Evolutionary conservation across 2,113 vertebrate genomes (phyloP).

Genomic region (Mormoops blainvillei): DNA sequence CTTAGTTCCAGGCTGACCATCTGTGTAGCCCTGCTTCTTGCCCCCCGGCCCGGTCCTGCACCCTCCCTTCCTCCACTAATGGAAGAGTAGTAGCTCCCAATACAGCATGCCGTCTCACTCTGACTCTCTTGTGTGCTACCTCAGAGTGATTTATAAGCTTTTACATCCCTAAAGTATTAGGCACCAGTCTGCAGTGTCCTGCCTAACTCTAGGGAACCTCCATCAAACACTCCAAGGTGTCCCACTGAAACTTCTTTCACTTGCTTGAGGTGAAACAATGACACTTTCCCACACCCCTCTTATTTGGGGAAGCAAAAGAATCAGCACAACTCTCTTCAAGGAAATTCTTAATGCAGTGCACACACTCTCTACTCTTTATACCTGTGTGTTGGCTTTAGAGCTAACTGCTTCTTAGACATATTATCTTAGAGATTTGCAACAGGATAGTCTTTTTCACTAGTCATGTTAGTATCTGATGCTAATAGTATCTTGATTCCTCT

Average conservation of each 20-base stretch:
- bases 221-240: not conserved
- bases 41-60: no score
- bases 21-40: not conserved
- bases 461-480: constrained; percentile 4
- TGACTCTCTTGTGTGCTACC: not conserved
- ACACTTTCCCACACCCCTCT: not conserved
- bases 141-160: not conserved
- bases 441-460: constrained; percentile 8
- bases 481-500: constrained; percentile 7
- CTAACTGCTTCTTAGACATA: constrained; percentile 32
- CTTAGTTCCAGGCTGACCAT: not conserved
- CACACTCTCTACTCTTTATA: not conserved
- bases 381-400: not conserved
- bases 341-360: not conserved
- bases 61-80: not conserved
- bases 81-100: not conserved
- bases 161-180: not conserved
- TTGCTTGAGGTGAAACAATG: not conserved
- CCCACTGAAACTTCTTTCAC: not conserved
- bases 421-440: not conserved
- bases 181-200: not conserved
- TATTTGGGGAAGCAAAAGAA: not conserved
- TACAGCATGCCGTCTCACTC: not conserved
- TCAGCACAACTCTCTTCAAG: constrained; percentile 16
- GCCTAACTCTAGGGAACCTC: not conserved